Conservation (phyloP, 2,797 vertebrate species). For the Cheirogaleus major region DNA sequence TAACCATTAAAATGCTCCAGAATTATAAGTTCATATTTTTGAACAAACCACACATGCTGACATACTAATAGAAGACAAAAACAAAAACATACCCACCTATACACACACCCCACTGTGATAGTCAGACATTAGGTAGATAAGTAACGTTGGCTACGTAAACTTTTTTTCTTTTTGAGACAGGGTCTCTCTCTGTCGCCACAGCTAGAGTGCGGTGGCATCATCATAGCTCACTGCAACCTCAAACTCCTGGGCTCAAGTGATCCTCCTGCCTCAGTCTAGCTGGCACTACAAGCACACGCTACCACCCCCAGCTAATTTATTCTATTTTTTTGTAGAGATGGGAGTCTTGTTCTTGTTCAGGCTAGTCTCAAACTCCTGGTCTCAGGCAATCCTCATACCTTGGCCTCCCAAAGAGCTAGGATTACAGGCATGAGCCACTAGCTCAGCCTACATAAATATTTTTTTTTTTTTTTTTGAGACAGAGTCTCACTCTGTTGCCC, state of each 20-base stretch:
- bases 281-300: background rate
- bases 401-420: background rate
- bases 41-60: background rate
- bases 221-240: background rate
- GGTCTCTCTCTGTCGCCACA: background rate
- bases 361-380: background rate
- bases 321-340: background rate
- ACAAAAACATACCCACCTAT: background rate
- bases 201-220: background rate
- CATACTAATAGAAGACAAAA: background rate
- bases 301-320: background rate
- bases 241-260: background rate
- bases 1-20: background rate
- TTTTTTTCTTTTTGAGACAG: background rate
- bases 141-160: background rate
- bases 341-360: background rate
- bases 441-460: background rate
- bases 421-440: background rate
- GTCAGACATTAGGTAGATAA: background rate
- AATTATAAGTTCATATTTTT: slow-evolving; percentile 37
- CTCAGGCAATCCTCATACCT: background rate
- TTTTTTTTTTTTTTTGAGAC: too few species aligned
- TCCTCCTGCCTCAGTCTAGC: background rate
- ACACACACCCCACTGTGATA: background rate
- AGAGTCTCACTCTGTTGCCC: too few species aligned